Percentiles rank a stretch among this genome's conserved stretches.
Conservation (phyloP, 2,888 invertebrate species). For the Heterodera filipjevi region DNA sequence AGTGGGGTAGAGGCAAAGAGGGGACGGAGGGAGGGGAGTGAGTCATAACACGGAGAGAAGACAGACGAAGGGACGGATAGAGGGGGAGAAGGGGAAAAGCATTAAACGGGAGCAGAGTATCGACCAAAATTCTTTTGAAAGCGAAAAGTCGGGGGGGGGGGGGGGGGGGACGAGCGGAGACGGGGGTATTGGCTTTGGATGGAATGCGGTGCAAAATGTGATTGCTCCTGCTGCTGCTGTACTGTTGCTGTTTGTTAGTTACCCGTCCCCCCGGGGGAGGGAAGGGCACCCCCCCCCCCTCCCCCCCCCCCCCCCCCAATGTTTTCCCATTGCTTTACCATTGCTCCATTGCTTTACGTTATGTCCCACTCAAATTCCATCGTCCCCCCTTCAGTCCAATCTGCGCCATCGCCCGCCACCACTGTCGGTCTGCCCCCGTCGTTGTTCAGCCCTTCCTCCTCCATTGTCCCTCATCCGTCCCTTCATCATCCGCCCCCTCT, state of each 20-base stretch:
- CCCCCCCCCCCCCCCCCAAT: no score
- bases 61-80: neutral
- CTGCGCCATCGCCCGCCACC: neutral
- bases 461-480: neutral
- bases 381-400: neutral
- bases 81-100: neutral
- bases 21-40: neutral
- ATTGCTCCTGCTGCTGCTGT: neutral
- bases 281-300: neutral
- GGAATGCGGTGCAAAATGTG: neutral
- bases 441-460: neutral
- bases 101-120: neutral
- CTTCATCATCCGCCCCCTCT: neutral
- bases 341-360: neutral
- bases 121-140: neutral
- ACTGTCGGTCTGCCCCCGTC: neutral
- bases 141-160: neutral
- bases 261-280: neutral
- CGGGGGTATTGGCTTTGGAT: neutral
- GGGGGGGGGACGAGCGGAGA: neutral
- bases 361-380: neutral
- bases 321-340: no score
- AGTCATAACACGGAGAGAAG: neutral
- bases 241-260: neutral
- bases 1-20: neutral